Base-by-base conservation (phyloP, 2,113 vertebrate species). In the Choloepus hoffmanni region DNA sequence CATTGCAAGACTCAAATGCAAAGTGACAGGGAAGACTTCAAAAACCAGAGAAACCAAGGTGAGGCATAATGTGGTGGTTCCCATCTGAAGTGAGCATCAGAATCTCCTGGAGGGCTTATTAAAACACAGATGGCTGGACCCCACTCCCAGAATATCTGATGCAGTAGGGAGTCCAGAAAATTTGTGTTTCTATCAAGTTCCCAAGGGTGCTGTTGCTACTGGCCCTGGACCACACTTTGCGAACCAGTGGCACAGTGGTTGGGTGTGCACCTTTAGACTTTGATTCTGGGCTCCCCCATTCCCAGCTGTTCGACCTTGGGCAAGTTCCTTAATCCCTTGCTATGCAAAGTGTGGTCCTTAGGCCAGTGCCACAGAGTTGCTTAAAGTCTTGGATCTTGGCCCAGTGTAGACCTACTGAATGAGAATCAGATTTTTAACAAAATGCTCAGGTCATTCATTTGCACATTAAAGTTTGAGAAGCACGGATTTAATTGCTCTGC, bases 21-120 rank as follows among this genome's bases (percentile, higher is more conserved):
- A 88, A 85, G 33, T 53, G 40, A 26, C n/a, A 93, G 89, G 50
- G 82, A 77, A 81, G 85, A 90, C 45, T 89, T 94, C 28, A 21
- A 48, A 90, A 76, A 67, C 4, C 26, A 86, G 43, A 88, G 79
- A 74, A 70, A 83, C n/a, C 28, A 36, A 67, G 28, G 26, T 58
- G 18, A 45, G n/a, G 55, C 26, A 3, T 18, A 36, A 4, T 24
- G 7, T 85, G 86, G 33, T 50, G 28, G 48, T 58, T 88, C 82
- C 28, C 63, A 48, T 67, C 2, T 50, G 62, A 24, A 94, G 55
- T 9, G 40, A 7, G 3, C n/a, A 6, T 40, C 26, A 73, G 84
- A 82, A 79, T 82, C 21, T 43, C 24, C 15, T 60, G 2, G 50
- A 89, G 78, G n/a, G 18, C 70, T 95, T 91, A 10, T 23, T 92